phyloP scores from a whole-genome alignment of 2,888 invertebrate species.

The Polyommatus icarus region DNA sequence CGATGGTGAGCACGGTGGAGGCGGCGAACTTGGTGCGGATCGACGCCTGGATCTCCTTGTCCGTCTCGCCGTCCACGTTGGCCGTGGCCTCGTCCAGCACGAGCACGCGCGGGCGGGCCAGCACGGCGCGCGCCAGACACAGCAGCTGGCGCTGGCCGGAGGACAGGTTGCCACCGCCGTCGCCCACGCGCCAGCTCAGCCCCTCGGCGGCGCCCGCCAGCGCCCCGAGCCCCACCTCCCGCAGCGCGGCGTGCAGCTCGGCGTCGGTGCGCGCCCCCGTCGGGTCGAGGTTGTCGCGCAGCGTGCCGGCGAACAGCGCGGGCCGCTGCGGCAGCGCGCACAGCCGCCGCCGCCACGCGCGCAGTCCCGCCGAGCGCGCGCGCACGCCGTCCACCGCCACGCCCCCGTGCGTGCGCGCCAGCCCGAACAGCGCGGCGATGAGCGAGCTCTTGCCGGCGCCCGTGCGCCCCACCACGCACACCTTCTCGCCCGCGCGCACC shows the following conservation, averaged over 20 bases:
- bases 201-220: slow-evolving; percentile 72
- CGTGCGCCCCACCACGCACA: slow-evolving; percentile 90
- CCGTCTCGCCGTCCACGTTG: slow-evolving; percentile 92
- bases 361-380: slow-evolving; percentile 71
- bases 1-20: slow-evolving; percentile 90
- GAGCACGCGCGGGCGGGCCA: slow-evolving; percentile 84
- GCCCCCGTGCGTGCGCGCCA: slow-evolving; percentile 56
- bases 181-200: slow-evolving; percentile 81
- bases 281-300: slow-evolving; percentile 90
- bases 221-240: slow-evolving; percentile 79
- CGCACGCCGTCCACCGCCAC: slow-evolving; percentile 72
- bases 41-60: slow-evolving; percentile 87
- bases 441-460: slow-evolving; percentile 91
- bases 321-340: slow-evolving; percentile 86
- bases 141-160: slow-evolving; percentile 86
- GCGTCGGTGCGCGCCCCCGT: slow-evolving; percentile 83
- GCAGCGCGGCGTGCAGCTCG: slow-evolving; percentile 85
- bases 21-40: slow-evolving; percentile 85
- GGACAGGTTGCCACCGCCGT: slow-evolving; percentile 85
- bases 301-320: slow-evolving; percentile 86
- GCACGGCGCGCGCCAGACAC: slow-evolving; percentile 85
- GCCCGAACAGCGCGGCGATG: slow-evolving; percentile 87
- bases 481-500: slow-evolving; percentile 80
- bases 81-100: slow-evolving; percentile 93
- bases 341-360: slow-evolving; percentile 74